Evolutionary conservation across 2,797 vertebrate genomes (phyloP).

Genomic region (Glossophaga mutica): DNA sequence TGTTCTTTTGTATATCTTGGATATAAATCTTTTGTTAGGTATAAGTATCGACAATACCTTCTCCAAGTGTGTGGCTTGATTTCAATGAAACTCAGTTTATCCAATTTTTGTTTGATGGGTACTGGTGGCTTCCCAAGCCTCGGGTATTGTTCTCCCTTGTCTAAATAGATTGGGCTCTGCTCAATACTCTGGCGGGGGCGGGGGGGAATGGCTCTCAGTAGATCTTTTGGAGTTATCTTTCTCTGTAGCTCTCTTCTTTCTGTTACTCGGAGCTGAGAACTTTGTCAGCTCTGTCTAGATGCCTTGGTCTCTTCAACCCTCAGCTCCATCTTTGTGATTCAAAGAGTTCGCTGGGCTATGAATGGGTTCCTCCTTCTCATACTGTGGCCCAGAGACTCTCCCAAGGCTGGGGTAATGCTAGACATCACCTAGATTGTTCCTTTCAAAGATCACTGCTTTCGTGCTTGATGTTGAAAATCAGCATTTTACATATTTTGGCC

Average conservation of each 20-base stretch:
- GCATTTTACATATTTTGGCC: not conserved
- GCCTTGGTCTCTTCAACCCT: not conserved
- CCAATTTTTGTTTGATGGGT: not conserved
- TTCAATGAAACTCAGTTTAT: not conserved
- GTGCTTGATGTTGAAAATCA: not conserved
- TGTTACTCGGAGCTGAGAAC: not conserved
- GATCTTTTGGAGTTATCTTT: not conserved
- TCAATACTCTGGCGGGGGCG: too few species aligned
- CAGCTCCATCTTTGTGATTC: not conserved
- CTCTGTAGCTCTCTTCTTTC: not conserved
- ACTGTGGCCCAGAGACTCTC: not conserved
- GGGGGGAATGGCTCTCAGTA: too few species aligned
- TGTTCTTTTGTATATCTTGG: not conserved
- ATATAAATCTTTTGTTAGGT: not conserved
- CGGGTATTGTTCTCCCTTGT: rapidly evolving
- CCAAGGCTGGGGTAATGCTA: not conserved
- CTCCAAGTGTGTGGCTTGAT: not conserved
- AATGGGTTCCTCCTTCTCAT: not conserved
- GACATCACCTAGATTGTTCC: not conserved
- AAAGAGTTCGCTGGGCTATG: not conserved
- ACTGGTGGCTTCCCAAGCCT: not conserved
- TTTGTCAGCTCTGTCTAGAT: too few species aligned
- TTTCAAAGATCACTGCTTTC: not conserved
- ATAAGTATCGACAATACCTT: not conserved
- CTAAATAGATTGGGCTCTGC: not conserved